Evolutionary conservation across 1,140 invertebrate species (phyloP).

Genomic region (Macrostomum lignano): DNA sequence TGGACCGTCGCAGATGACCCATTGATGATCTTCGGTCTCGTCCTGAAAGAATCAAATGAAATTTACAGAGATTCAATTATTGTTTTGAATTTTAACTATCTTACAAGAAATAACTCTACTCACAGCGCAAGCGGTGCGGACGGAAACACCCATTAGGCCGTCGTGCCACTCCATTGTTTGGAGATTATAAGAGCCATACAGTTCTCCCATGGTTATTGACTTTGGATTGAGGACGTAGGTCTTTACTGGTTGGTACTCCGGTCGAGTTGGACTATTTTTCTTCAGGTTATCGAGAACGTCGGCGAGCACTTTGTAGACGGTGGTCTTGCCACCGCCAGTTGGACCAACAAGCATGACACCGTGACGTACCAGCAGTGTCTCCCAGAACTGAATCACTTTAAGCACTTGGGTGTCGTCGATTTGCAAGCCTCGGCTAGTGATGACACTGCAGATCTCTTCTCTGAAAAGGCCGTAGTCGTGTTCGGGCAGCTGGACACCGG

Average conservation of each 20-base stretch:
- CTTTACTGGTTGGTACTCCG: conserved; percentile 25
- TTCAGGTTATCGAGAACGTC: not conserved
- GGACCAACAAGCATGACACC: conserved; percentile 30
- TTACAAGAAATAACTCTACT: too few species aligned
- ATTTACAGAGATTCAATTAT: conserved; percentile 4
- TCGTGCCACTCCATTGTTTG: conserved; percentile 28
- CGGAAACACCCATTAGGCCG: conserved; percentile 24
- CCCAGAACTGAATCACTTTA: conserved; percentile 29
- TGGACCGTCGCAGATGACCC: conserved; percentile 28
- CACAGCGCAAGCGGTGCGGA: conserved; percentile 21
- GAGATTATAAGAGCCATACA: conserved; percentile 26
- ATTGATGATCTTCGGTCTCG: conserved; percentile 23
- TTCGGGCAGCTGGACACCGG: conserved; percentile 25
- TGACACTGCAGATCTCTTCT: conserved; percentile 18
- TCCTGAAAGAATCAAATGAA: conserved; percentile 12
- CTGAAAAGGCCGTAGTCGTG: conserved; percentile 25
- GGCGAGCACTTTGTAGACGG: conserved; percentile 23
- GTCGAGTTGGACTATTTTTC: conserved; percentile 8
- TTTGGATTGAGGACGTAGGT: conserved; percentile 26
- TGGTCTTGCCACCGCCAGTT: conserved; percentile 28
- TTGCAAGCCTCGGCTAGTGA: conserved; percentile 13
- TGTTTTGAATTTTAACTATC: too few species aligned
- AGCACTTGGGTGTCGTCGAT: conserved; percentile 16
- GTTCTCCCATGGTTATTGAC: conserved; percentile 27
- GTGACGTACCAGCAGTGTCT: conserved; percentile 27